Evolutionary conservation across 2,888 invertebrate genomes (phyloP).

Genomic region (Darwinula stevensoni): DNA sequence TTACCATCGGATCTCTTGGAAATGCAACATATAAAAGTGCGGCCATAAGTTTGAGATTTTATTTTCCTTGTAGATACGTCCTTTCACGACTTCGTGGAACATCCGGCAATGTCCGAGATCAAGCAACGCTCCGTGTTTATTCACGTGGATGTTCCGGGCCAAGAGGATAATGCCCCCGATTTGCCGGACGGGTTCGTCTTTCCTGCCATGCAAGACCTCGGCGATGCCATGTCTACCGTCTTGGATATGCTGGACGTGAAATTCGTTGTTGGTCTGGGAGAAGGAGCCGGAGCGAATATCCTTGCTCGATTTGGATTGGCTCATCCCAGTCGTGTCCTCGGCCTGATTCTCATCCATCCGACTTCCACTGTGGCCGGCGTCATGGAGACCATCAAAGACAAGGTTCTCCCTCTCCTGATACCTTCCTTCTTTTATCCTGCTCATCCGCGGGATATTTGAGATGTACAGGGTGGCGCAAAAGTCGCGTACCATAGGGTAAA

Average conservation of each 20-base stretch:
- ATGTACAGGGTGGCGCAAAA: too few species aligned
- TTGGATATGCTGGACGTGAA: conserved; percentile 51
- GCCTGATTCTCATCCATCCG: conserved; percentile 54
- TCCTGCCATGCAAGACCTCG: conserved; percentile 47
- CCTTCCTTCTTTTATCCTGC: too few species aligned
- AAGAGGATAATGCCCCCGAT: conserved; percentile 47
- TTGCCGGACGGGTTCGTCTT: conserved; percentile 44
- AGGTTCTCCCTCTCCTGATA: conserved; percentile 29
- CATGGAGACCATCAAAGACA: conserved; percentile 51
- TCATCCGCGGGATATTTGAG: too few species aligned
- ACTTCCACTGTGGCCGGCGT: conserved; percentile 60
- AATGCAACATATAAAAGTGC: too few species aligned
- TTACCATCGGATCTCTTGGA: too few species aligned
- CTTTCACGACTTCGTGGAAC: conserved; percentile 48
- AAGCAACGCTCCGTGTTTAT: conserved; percentile 57
- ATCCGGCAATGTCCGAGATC: conserved; percentile 53
- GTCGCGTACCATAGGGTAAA: too few species aligned
- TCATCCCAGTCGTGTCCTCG: conserved; percentile 42
- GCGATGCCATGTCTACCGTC: conserved; percentile 48
- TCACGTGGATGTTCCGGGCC: conserved; percentile 57
- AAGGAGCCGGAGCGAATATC: conserved; percentile 64
- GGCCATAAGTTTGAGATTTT: too few species aligned
- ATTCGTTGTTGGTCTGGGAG: conserved; percentile 54
- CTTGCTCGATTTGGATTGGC: conserved; percentile 53
- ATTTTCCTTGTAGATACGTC: conserved; percentile 33